These are phyloP conservation scores for Nothura maculosa DNA, from an alignment of 2,797 vertebrate genomes.

Conservation along the genomic window DNA sequence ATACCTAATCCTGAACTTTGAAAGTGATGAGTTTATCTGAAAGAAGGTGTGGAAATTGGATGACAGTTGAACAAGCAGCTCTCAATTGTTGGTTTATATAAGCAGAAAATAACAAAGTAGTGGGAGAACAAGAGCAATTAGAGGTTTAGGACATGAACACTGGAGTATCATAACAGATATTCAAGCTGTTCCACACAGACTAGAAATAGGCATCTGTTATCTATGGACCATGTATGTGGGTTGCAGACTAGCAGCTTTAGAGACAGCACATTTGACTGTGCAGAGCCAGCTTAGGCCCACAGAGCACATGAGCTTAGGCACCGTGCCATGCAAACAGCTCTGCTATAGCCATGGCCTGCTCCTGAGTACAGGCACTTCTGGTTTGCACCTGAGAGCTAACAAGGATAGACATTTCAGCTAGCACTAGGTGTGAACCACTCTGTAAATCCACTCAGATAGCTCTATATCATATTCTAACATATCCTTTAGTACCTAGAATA, in stretches of 20 bases:
- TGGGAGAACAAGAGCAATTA: neutral
- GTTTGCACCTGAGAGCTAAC: neutral
- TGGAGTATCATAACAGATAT: neutral
- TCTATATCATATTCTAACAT: neutral
- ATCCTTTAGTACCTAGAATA: neutral
- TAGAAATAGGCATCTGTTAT: neutral
- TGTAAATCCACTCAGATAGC: neutral
- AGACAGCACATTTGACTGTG: neutral
- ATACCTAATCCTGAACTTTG: neutral
- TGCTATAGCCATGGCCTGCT: neutral
- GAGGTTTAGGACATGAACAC: neutral
- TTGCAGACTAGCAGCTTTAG: fast-evolving
- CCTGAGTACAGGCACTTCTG: neutral
- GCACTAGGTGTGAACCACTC: neutral
- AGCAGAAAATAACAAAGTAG: neutral
- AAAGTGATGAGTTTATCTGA: neutral
- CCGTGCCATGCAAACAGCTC: neutral
- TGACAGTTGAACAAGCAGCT: neutral
- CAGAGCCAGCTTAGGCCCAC: neutral
- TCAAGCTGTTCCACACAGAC: neutral
- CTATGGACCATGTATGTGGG: neutral
- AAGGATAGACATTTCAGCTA: neutral
- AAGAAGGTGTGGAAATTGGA: neutral
- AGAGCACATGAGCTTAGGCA: neutral
- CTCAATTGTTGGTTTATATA: neutral